A percentile compares a stretch with the other conserved stretches of the same genome.
phyloP scores from a whole-genome alignment of 2,113 vertebrate genomes.

The Pterocles gutturalis region DNA sequence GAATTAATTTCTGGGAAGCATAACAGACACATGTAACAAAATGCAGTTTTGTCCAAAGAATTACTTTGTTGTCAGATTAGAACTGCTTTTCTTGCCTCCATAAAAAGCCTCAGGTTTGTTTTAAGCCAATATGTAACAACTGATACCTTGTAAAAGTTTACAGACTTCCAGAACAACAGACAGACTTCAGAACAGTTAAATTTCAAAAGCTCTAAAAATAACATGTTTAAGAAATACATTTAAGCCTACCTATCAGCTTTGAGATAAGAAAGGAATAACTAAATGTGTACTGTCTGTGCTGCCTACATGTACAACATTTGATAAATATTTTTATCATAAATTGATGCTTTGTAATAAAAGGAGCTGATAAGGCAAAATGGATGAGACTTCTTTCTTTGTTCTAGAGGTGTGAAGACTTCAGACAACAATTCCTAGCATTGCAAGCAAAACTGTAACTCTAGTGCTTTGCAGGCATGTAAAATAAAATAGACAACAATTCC shows the following conservation, averaged over 20 bases:
- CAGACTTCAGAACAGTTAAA: background rate
- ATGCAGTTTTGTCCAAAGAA: background rate
- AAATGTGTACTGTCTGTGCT: background rate
- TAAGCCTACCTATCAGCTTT: background rate
- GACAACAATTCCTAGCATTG: background rate
- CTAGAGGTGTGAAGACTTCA: background rate
- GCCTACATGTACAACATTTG: background rate
- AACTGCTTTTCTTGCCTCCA: background rate
- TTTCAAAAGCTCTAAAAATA: conserved; percentile 2
- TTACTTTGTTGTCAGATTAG: background rate
- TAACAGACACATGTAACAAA: background rate
- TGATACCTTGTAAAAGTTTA: background rate
- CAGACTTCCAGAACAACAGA: background rate
- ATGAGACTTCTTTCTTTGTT: background rate
- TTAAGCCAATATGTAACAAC: background rate
- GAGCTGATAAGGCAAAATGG: background rate
- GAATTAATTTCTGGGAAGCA: background rate
- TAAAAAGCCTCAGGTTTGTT: background rate
- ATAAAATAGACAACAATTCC: background rate
- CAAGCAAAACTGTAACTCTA: background rate
- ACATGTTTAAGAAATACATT: background rate
- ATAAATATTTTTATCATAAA: background rate
- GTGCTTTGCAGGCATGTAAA: background rate
- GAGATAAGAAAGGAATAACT: background rate
- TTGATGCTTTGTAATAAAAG: background rate